phyloP scores from a whole-genome alignment of 2,888 invertebrate genomes.

The Drosophila lutescens region DNA sequence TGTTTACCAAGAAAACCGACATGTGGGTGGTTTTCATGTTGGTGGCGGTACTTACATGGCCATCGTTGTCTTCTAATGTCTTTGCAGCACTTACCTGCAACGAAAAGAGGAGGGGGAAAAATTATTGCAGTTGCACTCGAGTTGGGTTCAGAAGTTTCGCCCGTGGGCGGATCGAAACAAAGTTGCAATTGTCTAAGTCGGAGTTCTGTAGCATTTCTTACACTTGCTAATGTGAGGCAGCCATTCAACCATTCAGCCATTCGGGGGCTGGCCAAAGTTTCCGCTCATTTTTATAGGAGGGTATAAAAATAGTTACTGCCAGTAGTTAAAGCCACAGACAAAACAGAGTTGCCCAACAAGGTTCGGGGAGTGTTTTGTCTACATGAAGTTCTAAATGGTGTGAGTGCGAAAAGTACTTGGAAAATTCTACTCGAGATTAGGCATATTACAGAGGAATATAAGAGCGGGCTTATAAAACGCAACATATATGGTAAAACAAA shows the following conservation, averaged over 20 bases:
- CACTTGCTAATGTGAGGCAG: constrained; percentile 56
- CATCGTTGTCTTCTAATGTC: constrained; percentile 55
- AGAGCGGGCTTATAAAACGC: too few species aligned
- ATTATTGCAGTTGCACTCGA: constrained; percentile 53
- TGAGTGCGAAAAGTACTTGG: constrained; percentile 3
- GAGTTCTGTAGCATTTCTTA: constrained; percentile 46
- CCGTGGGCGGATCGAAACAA: constrained; percentile 50
- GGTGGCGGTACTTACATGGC: constrained; percentile 61
- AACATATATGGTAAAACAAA: not conserved
- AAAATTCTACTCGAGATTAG: not conserved
- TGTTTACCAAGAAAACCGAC: constrained; percentile 1
- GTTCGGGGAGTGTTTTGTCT: not conserved
- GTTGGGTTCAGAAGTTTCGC: constrained; percentile 39
- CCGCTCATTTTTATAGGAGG: constrained; percentile 29
- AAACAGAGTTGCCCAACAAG: constrained; percentile 21
- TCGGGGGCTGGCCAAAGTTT: constrained; percentile 35
- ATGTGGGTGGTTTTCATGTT: constrained; percentile 48
- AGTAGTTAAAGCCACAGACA: constrained; percentile 20
- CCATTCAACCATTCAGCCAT: constrained; percentile 17
- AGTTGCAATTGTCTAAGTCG: constrained; percentile 58
- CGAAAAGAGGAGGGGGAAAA: constrained; percentile 36
- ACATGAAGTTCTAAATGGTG: not conserved
- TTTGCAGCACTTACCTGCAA: constrained; percentile 68
- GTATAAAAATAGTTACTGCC: constrained; percentile 48
- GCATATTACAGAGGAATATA: not conserved